Base-by-base conservation (phyloP, 2,797 vertebrate genomes). In the Melopsittacus undulatus region DNA sequence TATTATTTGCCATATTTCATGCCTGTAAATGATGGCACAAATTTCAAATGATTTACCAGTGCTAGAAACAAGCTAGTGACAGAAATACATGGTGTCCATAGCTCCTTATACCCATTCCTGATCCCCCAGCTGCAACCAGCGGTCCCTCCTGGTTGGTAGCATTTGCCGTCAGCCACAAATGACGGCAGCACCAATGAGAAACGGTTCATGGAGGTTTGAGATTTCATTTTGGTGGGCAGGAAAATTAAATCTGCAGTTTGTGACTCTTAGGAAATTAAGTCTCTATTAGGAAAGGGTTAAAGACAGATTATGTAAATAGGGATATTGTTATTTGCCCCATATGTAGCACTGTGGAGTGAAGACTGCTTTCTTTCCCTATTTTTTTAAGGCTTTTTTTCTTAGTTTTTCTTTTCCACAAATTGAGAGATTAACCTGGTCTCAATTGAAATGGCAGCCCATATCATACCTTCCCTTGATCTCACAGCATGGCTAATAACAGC, bases 401-500 rank as follows among this genome's bases (percentile, higher is more conserved):
- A 95, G 93, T 95, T 96, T 97, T 97, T 96, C 94, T 97, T 96
- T 95, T 97, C 95, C 96, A 95, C 96, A 98, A 98, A 97, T 98
- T 98, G 97, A 98, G 98, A 98, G 98, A 98, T 98, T 98, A 98
- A 98, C 98, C 98, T 98, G 97, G 97, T 97, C 97, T 98, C 98
- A 98, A 98, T 98, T 98, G 98, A 98, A 98, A 98, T 98, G 98
- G 98, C 98, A 98, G 98, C 96, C 98, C 98, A 97, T 97, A 97
- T 96, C 97, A 97, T 98, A 98, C 98, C 98, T 98, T 98, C 95
- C 96, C 97, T 97, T 98, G 97, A 97, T 98, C 98, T 98, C 98
- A 97, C 98, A 98, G 98, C 98, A 98, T 98, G 98, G 97, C 98
- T 98, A 98, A 98, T 98, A 98, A 98, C 98, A 98, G 98, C 98